Conservation (phyloP, 2,888 invertebrate genomes). For the Tanypteryx hageni region DNA sequence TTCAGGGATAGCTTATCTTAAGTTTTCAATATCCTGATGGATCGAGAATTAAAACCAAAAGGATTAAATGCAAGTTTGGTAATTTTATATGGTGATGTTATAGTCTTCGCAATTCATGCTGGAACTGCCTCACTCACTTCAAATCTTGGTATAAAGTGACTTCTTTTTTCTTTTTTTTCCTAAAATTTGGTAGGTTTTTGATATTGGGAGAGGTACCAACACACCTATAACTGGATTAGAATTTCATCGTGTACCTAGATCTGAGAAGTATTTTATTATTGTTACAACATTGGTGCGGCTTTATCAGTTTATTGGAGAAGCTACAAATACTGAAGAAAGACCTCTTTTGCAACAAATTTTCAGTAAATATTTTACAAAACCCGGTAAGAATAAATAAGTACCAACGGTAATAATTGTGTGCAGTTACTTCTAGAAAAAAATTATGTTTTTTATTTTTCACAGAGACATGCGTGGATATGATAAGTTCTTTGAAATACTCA, state of each 20-base stretch:
- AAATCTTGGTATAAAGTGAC: background rate
- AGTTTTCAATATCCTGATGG: background rate
- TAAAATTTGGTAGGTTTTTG: slow-evolving; percentile 83
- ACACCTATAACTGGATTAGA: slow-evolving; percentile 93
- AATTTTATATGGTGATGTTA: background rate
- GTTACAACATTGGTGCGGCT: slow-evolving; percentile 89
- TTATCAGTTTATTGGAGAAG: slow-evolving; percentile 90
- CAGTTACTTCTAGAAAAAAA: slow-evolving; percentile 31
- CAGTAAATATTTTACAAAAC: slow-evolving; percentile 84
- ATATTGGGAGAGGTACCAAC: slow-evolving; percentile 87
- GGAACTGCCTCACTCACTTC: background rate
- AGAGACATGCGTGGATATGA: slow-evolving; percentile 83
- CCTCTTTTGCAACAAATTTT: slow-evolving; percentile 89
- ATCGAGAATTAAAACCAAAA: background rate
- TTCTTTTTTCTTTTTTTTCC: background rate
- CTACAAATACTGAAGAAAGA: slow-evolving; percentile 85
- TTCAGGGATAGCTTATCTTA: no score
- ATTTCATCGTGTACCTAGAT: slow-evolving; percentile 84
- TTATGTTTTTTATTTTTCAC: slow-evolving; percentile 67
- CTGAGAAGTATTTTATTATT: slow-evolving; percentile 88
- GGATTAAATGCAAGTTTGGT: background rate
- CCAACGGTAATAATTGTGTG: background rate
- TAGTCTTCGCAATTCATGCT: background rate
- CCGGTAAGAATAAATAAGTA: slow-evolving; percentile 76
- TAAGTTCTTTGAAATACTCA: slow-evolving; percentile 86